These are phyloP conservation scores for Glossosoma conforme DNA, from an alignment of 1,140 invertebrate genomes.

Conservation along the genomic window DNA sequence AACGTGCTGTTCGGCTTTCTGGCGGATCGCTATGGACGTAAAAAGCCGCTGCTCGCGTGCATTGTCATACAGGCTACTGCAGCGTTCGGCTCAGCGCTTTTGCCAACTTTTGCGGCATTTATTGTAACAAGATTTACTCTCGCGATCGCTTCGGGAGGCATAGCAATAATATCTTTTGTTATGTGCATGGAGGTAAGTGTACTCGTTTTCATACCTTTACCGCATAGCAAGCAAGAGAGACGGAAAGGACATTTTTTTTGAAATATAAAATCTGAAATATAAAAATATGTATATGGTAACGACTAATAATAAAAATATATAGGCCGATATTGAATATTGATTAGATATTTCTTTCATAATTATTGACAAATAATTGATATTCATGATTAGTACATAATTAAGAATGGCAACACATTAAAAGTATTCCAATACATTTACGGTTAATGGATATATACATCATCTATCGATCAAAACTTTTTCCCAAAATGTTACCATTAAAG, in stretches of 20 bases:
- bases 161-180: slow-evolving; percentile 45
- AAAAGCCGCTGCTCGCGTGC: slow-evolving; percentile 55
- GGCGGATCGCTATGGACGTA: slow-evolving; percentile 61
- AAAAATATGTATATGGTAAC: too few species aligned
- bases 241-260: too few species aligned
- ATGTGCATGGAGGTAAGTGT: slow-evolving; percentile 44
- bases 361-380: not conserved
- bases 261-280: too few species aligned
- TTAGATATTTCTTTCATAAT: not conserved
- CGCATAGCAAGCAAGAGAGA: too few species aligned
- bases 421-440: too few species aligned
- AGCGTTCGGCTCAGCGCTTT: slow-evolving; percentile 56
- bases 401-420: too few species aligned
- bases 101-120: slow-evolving; percentile 61
- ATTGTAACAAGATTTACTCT: slow-evolving; percentile 63
- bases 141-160: slow-evolving; percentile 60
- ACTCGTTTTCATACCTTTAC: slow-evolving; percentile 2
- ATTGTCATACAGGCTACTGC: slow-evolving; percentile 58
- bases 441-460: too few species aligned
- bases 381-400: not conserved
- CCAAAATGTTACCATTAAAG: too few species aligned
- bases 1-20: slow-evolving; percentile 65
- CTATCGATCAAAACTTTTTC: too few species aligned
- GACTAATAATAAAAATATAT: too few species aligned
- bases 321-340: too few species aligned